Percentiles rank a stretch among this genome's conserved stretches.
Evolutionary conservation across 2,113 vertebrate genomes (phyloP).

Genomic region (Osmerus eperlanus): DNA sequence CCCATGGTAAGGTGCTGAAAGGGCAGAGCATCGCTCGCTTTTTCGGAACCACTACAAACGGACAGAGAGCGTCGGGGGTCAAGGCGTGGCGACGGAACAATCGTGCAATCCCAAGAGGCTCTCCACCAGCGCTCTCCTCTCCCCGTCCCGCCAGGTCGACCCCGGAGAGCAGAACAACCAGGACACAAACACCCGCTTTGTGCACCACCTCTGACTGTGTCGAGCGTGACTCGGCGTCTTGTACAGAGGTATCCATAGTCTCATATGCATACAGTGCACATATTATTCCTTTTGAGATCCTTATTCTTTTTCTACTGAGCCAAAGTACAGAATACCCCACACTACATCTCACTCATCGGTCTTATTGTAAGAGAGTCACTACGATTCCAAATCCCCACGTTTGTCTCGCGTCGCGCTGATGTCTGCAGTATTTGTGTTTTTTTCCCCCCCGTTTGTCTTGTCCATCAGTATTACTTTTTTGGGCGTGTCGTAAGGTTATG

Average conservation of each 20-base stretch:
- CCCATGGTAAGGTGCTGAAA: too few relatives aligned
- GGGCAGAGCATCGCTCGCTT: too few relatives aligned
- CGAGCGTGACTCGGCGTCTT: constrained; percentile 17
- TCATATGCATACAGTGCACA: constrained; percentile 62
- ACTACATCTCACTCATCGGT: constrained; percentile 50
- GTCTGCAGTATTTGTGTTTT: constrained; percentile 53
- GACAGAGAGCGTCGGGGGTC: too few relatives aligned
- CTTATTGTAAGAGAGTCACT: constrained; percentile 50
- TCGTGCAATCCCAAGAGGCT: too few relatives aligned
- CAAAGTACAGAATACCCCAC: constrained; percentile 59
- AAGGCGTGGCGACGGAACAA: too few relatives aligned
- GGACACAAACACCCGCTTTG: background rate
- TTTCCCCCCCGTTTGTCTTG: constrained; percentile 31
- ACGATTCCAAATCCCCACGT: constrained; percentile 52
- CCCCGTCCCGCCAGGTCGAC: too few relatives aligned
- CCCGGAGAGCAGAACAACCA: background rate
- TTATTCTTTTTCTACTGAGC: constrained; percentile 66
- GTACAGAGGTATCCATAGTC: constrained; percentile 51
- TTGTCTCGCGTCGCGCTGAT: constrained; percentile 59
- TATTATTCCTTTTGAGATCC: constrained; percentile 42
- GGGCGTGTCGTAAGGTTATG: constrained; percentile 10
- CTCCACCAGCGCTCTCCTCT: too few relatives aligned
- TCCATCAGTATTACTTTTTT: constrained; percentile 61
- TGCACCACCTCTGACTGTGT: background rate
- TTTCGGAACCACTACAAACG: too few relatives aligned